A percentile compares a stretch with the other conserved stretches of the same genome.
phyloP scores from a whole-genome alignment of 2,888 invertebrate species.

The Leucozona laternaria region DNA sequence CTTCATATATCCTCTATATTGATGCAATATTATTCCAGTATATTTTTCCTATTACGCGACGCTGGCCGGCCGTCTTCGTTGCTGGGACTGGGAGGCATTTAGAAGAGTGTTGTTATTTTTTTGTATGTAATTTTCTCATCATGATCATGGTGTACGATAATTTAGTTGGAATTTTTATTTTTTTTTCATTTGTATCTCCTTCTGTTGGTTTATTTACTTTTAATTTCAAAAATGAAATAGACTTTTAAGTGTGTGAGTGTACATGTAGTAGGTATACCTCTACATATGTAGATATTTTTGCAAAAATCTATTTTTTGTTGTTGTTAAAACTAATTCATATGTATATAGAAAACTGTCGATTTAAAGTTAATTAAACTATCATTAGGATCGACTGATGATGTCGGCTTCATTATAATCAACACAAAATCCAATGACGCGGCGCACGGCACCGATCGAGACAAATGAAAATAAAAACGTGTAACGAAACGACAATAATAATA shows the following conservation, averaged over 20 bases:
- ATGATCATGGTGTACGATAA: slow-evolving; percentile 72
- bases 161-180: slow-evolving; percentile 54
- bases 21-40: slow-evolving; percentile 55
- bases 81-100: slow-evolving; percentile 39
- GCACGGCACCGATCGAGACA: slow-evolving; percentile 41
- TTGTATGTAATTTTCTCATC: slow-evolving; percentile 68
- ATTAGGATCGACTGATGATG: slow-evolving; percentile 78
- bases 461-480: slow-evolving; percentile 45
- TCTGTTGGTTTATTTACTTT: slow-evolving; percentile 43
- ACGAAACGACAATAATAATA: background rate
- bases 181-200: slow-evolving; percentile 16
- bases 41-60: slow-evolving; percentile 58
- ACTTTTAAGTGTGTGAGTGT: background rate
- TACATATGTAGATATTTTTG: background rate
- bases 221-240: slow-evolving; percentile 29
- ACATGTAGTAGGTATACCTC: too few species aligned
- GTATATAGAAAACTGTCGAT: slow-evolving; percentile 74
- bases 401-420: slow-evolving; percentile 22
- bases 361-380: slow-evolving; percentile 83
- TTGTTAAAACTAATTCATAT: slow-evolving; percentile 11
- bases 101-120: slow-evolving; percentile 27
- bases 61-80: background rate
- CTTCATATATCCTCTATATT: background rate
- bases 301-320: slow-evolving; percentile 35
- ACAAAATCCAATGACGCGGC: slow-evolving; percentile 8